Evolutionary conservation across 2,797 vertebrate species (phyloP).

Genomic region (Yasuhikotakia modesta): DNA sequence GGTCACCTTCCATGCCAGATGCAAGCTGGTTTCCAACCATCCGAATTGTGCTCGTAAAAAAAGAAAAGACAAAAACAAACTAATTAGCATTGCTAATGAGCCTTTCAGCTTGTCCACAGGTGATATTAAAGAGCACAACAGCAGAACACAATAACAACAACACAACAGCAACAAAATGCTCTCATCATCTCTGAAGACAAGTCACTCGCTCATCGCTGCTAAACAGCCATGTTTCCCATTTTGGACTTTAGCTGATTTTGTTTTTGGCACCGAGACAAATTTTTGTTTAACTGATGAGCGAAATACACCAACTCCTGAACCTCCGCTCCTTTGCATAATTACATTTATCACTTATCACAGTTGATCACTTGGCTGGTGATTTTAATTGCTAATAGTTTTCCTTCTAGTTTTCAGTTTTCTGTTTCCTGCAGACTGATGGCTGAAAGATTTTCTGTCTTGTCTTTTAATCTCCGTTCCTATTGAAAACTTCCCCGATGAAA

Average conservation of each 20-base stretch:
- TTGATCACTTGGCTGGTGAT: slow-evolving; percentile 62
- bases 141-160: slow-evolving; percentile 3
- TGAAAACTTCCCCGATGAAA: slow-evolving; percentile 41
- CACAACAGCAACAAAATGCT: slow-evolving; percentile 6
- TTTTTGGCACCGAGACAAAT: slow-evolving; percentile 8
- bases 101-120: slow-evolving; percentile 45
- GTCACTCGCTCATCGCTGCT: background rate
- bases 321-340: slow-evolving; percentile 59
- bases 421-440: slow-evolving; percentile 19
- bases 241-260: slow-evolving; percentile 22
- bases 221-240: background rate
- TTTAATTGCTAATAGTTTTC: slow-evolving; percentile 45
- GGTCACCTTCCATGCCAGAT: slow-evolving; percentile 72
- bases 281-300: slow-evolving; percentile 18
- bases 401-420: slow-evolving; percentile 5
- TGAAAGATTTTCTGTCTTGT: slow-evolving; percentile 47
- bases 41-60: slow-evolving; percentile 50
- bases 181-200: background rate
- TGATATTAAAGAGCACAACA: slow-evolving; percentile 43
- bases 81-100: slow-evolving; percentile 73
- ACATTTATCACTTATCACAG: slow-evolving; percentile 71
- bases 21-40: slow-evolving; percentile 67
- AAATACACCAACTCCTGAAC: slow-evolving; percentile 28
- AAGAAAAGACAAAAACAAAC: slow-evolving; percentile 50
- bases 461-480: slow-evolving; percentile 45